These are phyloP conservation scores for Exephanes ischioxanthus DNA, from an alignment of 2,888 invertebrate species.

Conservation along the genomic window DNA sequence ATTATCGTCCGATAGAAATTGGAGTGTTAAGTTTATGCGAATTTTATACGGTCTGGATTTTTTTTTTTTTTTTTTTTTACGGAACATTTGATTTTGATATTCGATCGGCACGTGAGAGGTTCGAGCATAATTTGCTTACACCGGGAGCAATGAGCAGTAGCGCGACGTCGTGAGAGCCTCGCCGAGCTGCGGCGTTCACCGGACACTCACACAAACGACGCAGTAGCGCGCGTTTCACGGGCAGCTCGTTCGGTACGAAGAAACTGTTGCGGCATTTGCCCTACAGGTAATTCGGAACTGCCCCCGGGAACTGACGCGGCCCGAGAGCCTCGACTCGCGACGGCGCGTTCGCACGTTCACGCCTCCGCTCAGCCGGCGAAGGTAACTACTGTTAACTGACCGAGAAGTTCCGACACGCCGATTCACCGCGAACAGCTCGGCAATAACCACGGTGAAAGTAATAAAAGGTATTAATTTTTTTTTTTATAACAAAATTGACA, in stretches of 20 bases:
- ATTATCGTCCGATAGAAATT: slow-evolving; percentile 38
- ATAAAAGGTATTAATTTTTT: neutral
- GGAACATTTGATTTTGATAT: neutral
- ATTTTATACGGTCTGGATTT: neutral
- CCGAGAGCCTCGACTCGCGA: slow-evolving; percentile 44
- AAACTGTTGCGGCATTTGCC: slow-evolving; percentile 40
- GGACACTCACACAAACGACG: no score
- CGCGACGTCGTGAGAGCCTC: no score
- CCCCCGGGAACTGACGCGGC: slow-evolving; percentile 54
- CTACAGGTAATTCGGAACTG: slow-evolving; percentile 55
- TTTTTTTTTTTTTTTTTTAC: neutral
- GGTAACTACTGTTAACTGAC: slow-evolving; percentile 46
- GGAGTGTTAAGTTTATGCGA: slow-evolving; percentile 38
- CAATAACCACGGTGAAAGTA: slow-evolving; percentile 15
- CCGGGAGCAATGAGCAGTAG: no score
- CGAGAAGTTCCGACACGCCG: slow-evolving; percentile 49
- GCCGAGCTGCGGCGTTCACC: no score
- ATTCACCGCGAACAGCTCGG: neutral
- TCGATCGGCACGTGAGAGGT: neutral
- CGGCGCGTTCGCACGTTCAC: slow-evolving; percentile 62
- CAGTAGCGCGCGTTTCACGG: neutral
- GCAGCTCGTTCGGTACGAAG: slow-evolving; percentile 10
- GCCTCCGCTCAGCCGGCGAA: slow-evolving; percentile 42
- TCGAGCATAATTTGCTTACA: neutral
- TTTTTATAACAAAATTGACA: no score